Base-by-base conservation (phyloP, 2,888 invertebrate species). In the Noctua fimbriata region DNA sequence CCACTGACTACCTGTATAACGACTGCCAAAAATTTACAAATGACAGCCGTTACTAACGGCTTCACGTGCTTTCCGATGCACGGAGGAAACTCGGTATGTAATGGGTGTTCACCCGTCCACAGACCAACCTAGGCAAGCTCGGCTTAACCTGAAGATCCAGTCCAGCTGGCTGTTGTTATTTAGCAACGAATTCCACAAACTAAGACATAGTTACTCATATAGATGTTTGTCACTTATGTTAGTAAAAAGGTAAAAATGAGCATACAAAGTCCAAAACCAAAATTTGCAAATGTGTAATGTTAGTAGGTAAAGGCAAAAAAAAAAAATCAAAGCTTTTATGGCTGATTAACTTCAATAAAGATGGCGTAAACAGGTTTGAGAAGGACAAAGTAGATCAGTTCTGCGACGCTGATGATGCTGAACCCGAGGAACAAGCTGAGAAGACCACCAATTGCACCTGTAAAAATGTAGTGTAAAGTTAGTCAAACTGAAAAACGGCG, bases 391-490 rank as follows among this genome's bases (percentile, higher is more conserved):
- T 94, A 97, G 0, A 96, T 85, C 1, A 97, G 84, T 83, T 97
- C 97, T 0, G 96, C 96, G 0, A 96, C 94, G 76, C 96, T 97
- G 87, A 97, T 96, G 86, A 96, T 95, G 87, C 97, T 97, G 91
- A 97, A 97, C 2, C 97, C 97, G 3, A 97, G 92, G 86, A 97
- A 97, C 18, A 97, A 89, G 82, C 97, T 96, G n/a, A 97, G 93
- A 0, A 97, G 93, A 58, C 97, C 97, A 2, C 97, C 97, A 12
- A 96, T 95, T 0, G 97, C 96, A 88, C 96, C 97, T 97, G 89
- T 0, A 89, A 73, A 32, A 52, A 21, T 60, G n/a, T 1, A 16
- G 24, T 41, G 21, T 21, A 14, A 41, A 14, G 41, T 66, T 14
- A 24, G 5, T 6, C 36, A 24, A 18, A 9, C 52, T 18, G 63